phyloP scores from a whole-genome alignment of 1,140 invertebrate genomes.

The Ceratoteleas bidentatus region DNA sequence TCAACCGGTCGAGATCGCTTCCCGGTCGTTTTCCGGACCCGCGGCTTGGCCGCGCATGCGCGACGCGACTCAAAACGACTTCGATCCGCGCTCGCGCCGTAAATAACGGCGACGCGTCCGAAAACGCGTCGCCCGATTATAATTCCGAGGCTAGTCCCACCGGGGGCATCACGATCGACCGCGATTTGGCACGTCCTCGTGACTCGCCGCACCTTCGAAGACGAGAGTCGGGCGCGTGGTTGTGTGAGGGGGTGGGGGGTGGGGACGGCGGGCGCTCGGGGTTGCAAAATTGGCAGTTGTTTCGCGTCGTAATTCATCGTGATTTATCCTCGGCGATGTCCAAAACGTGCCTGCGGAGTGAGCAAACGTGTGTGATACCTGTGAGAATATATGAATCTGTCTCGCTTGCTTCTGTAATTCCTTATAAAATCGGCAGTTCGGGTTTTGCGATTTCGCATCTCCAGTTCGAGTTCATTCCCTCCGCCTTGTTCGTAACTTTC shows the following conservation, averaged over 20 bases:
- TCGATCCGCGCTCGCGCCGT: too few relatives aligned
- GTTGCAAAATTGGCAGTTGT: conserved; percentile 74
- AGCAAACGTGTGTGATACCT: conserved; percentile 64
- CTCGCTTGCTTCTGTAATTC: conserved; percentile 62
- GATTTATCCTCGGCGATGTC: conserved; percentile 58
- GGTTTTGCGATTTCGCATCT: conserved; percentile 38
- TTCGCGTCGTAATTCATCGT: conserved; percentile 62
- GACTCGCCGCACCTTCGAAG: conserved; percentile 16
- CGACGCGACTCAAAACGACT: too few relatives aligned
- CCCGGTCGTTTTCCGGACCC: too few relatives aligned
- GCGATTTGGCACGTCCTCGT: conserved; percentile 53
- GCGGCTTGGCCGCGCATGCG: too few relatives aligned
- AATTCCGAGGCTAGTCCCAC: conserved; percentile 34
- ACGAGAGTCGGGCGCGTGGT: conserved; percentile 8
- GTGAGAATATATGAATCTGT: conserved; percentile 63
- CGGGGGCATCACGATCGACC: conserved; percentile 48
- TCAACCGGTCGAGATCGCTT: too few relatives aligned
- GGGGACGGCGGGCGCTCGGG: not conserved
- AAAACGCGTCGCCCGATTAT: conserved; percentile 21
- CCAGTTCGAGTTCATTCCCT: too few relatives aligned
- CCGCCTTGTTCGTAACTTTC: not conserved
- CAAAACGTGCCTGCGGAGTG: conserved; percentile 55
- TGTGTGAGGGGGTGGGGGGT: not conserved
- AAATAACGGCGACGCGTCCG: not conserved
- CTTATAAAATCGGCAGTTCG: conserved; percentile 81